Percentiles rank a stretch among this genome's conserved stretches.
Evolutionary conservation across 2,888 invertebrate species (phyloP).

Genomic region (Perizoma affinitatum): DNA sequence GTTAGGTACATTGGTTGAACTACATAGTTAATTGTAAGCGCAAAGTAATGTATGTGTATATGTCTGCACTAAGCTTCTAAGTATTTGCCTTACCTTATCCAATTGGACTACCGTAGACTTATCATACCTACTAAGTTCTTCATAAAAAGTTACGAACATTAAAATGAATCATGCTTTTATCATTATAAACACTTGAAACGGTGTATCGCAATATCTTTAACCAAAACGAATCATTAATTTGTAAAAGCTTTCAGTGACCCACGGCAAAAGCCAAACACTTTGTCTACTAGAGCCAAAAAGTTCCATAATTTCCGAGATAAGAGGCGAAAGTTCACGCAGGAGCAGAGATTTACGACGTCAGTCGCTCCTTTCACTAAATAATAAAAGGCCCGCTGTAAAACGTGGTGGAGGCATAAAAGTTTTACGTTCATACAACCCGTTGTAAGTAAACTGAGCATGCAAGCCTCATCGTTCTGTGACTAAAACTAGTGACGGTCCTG

Average conservation of each 20-base stretch:
- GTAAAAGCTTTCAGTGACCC: constrained; percentile 77
- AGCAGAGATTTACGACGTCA: constrained; percentile 83
- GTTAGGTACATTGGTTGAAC: not conserved
- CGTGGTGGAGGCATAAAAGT: constrained; percentile 80
- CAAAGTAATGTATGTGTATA: not conserved
- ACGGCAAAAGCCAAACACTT: constrained; percentile 80
- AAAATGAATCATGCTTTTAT: not conserved
- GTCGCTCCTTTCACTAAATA: constrained; percentile 84
- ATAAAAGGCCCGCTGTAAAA: constrained; percentile 83
- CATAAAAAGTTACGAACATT: no score
- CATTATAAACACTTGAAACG: constrained; percentile 24
- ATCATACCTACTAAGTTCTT: no score
- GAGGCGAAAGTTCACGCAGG: constrained; percentile 84
- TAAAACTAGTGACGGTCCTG: constrained; percentile 25
- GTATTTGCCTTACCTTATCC: no score
- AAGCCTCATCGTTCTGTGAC: constrained; percentile 57
- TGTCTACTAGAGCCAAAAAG: constrained; percentile 82
- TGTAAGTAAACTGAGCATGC: constrained; percentile 69
- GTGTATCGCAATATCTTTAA: constrained; percentile 42
- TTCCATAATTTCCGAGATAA: constrained; percentile 84
- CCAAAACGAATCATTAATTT: constrained; percentile 68
- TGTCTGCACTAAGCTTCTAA: no score
- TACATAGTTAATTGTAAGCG: not conserved
- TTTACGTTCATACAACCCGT: constrained; percentile 82
- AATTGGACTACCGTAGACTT: no score